These are phyloP conservation scores for Idaea aversata DNA, from an alignment of 2,888 invertebrate species.

Conservation along the genomic window DNA sequence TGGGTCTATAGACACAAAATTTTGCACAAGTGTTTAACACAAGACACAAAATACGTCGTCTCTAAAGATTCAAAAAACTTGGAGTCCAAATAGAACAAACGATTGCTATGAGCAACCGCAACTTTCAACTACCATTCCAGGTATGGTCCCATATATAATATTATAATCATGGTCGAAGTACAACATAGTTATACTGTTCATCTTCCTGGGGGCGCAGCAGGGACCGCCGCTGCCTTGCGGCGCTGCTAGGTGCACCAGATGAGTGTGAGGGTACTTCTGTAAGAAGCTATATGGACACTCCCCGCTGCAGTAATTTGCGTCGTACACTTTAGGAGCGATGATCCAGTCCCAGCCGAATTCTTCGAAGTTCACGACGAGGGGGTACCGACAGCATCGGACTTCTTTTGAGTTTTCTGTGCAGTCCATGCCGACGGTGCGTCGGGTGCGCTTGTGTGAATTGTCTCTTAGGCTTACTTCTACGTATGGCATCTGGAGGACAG, in stretches of 20 bases:
- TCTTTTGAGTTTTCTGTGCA: constrained; percentile 91
- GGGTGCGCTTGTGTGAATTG: constrained; percentile 82
- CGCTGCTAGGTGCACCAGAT: constrained; percentile 90
- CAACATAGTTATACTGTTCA: constrained; percentile 93
- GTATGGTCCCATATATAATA: constrained; percentile 92
- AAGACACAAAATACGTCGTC: neutral
- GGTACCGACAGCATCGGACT: constrained; percentile 95
- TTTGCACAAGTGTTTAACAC: constrained; percentile 3
- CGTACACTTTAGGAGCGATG: constrained; percentile 96
- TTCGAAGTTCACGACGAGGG: constrained; percentile 95
- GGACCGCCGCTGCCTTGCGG: constrained; percentile 89
- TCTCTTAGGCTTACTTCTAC: constrained; percentile 75
- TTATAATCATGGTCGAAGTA: constrained; percentile 94
- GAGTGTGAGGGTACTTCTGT: constrained; percentile 93
- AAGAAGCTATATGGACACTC: constrained; percentile 94
- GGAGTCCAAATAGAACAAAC: constrained; percentile 42
- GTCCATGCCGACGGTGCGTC: constrained; percentile 89
- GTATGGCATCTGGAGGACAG: constrained; percentile 69
- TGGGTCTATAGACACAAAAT: constrained; percentile 2
- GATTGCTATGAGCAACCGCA: constrained; percentile 91
- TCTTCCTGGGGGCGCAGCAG: constrained; percentile 94
- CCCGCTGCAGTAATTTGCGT: constrained; percentile 97
- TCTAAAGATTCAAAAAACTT: constrained; percentile 28
- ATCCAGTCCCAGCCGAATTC: constrained; percentile 99
- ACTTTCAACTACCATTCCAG: constrained; percentile 96